A percentile compares a stretch with the other conserved stretches of the same genome.
Evolutionary conservation across 2,888 invertebrate genomes (phyloP).

Genomic region (Drosophila siamana): DNA sequence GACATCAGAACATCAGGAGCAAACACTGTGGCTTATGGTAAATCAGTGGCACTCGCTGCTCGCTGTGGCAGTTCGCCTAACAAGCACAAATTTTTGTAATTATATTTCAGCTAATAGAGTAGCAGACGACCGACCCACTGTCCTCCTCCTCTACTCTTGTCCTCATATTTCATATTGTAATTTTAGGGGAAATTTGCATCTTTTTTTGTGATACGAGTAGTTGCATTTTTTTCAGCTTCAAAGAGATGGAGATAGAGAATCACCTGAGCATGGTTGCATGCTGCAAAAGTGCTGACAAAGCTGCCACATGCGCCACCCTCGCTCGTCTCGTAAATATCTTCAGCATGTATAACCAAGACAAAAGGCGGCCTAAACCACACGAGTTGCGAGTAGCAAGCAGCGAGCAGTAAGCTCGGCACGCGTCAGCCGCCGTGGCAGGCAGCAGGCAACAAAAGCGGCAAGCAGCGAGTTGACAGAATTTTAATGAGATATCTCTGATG

Average conservation of each 20-base stretch:
- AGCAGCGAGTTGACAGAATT: slow-evolving; percentile 63
- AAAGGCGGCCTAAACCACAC: slow-evolving; percentile 36
- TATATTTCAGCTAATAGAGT: slow-evolving; percentile 58
- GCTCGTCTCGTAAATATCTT: neutral
- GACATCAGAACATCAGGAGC: slow-evolving; percentile 6
- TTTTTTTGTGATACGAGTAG: slow-evolving; percentile 38
- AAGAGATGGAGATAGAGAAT: neutral
- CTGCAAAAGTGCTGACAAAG: slow-evolving; percentile 66
- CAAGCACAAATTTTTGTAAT: slow-evolving; percentile 56
- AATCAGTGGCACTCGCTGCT: slow-evolving; percentile 47
- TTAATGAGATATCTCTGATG: slow-evolving; percentile 71
- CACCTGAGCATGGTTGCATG: slow-evolving; percentile 54
- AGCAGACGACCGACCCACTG: neutral
- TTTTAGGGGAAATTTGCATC: slow-evolving; percentile 68
- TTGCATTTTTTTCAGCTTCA: slow-evolving; percentile 30
- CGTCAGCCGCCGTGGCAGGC: slow-evolving; percentile 33
- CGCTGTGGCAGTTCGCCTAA: slow-evolving; percentile 19
- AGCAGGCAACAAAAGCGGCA: slow-evolving; percentile 46
- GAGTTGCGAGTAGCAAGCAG: slow-evolving; percentile 26
- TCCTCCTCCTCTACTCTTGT: neutral
- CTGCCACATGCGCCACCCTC: slow-evolving; percentile 29
- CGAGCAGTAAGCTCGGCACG: slow-evolving; percentile 38
- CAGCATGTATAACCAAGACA: slow-evolving; percentile 21
- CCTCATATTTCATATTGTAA: slow-evolving; percentile 62
- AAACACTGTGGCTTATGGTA: slow-evolving; percentile 49